Base-by-base conservation (phyloP, 2,113 vertebrate species). In the Calcarius ornatus region DNA sequence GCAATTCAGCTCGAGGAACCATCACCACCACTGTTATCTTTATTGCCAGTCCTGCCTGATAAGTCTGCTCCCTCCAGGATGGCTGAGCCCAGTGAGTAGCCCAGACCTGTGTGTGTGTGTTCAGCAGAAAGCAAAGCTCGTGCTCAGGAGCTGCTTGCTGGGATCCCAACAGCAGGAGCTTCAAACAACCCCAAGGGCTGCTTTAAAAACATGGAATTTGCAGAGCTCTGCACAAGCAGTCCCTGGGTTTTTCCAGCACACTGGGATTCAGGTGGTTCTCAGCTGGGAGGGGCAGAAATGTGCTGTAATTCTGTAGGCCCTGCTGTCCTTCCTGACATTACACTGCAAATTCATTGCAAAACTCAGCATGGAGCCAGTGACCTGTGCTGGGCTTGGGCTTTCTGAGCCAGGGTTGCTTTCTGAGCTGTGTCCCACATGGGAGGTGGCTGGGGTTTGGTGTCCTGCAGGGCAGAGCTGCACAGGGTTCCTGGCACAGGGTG, bases 351-450 rank as follows among this genome's bases (percentile, higher is more conserved):
- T 40, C 23, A 11, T 6, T 13, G 48, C 57, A 54, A 14, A 63
- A 3, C 27, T 37, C 27, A 8, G 35, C 57, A 1, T 3, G 38
- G 43, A 35, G 31, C 4, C 23, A 2, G 30, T 15, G 73, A 3
- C 42, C 61, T 9, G 11, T 18, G 64, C 25, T 47, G 80, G 37
- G 4, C 21, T 20, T 3, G 5, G 48, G 15, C 45, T 35, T 19
- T 2, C 3, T 6, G 82, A 61, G 37, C 8, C 15, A 5, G 28
- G 24, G 30, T 1, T 8, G 40, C 24, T 20, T 38, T 28, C 38
- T 24, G 51, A 31, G 64, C 77, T 11, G 59, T 9, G 22, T 22
- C 63, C 69, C 3, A 0, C 0, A 4, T 23, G 40, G 60, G 53
- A 5, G 24, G 10, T 5, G 2, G 18, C 45, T 43, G 73, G 3